These are phyloP conservation scores for Pomatostomus ruficeps DNA, from an alignment of 2,113 vertebrate genomes.

Conservation along the genomic window DNA sequence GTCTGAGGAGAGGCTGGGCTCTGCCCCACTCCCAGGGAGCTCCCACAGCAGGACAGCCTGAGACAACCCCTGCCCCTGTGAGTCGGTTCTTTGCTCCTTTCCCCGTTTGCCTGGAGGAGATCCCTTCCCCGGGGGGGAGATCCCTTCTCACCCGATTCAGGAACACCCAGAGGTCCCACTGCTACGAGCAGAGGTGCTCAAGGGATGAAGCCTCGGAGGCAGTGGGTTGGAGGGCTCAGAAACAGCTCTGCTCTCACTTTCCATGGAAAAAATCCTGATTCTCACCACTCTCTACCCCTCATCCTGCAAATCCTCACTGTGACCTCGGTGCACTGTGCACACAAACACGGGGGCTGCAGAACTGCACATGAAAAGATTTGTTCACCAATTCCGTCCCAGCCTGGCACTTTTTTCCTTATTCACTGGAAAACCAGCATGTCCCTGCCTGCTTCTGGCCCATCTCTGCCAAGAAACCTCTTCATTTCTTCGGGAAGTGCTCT, in stretches of 20 bases:
- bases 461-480: background rate
- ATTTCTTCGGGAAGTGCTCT: background rate
- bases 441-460: background rate
- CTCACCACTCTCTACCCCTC: background rate
- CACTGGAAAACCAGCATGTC: background rate
- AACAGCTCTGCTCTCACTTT: background rate
- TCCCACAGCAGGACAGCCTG: too few species aligned
- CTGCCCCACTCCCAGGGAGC: background rate
- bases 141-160: background rate
- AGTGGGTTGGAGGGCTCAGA: background rate
- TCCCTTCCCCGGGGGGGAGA: background rate
- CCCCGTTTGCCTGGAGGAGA: background rate
- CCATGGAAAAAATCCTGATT: background rate
- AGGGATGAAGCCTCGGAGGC: background rate
- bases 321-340: background rate
- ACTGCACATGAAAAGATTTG: background rate
- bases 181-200: background rate
- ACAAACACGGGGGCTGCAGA: background rate
- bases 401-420: background rate
- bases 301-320: background rate
- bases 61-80: background rate
- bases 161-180: background rate
- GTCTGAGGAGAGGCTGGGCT: slow-evolving; percentile 25
- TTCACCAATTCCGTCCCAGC: background rate
- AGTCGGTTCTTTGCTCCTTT: background rate